Evolutionary conservation across 2,113 vertebrate genomes (phyloP).

Genomic region (Falco punctatus): DNA sequence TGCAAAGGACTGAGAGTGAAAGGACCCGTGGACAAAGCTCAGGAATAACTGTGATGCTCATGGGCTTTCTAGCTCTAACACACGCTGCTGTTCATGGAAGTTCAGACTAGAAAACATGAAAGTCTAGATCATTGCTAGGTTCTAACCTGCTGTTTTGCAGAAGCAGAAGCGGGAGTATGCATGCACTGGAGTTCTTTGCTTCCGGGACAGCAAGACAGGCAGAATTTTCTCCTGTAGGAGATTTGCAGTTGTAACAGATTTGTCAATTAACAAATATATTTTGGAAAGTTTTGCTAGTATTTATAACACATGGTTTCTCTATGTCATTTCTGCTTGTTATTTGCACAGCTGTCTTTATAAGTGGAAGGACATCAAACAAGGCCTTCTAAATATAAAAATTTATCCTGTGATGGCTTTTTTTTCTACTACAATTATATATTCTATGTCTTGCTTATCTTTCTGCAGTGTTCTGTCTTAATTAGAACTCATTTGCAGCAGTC

Average conservation of each 20-base stretch:
- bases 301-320: neutral
- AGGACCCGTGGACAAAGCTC: neutral
- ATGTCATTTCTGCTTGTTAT: neutral
- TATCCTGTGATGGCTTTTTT: neutral
- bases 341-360: neutral
- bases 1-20: neutral
- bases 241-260: neutral
- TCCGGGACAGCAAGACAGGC: neutral
- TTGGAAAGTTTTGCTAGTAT: neutral
- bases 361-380: neutral
- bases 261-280: neutral
- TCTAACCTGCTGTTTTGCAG: neutral
- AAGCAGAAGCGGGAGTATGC: neutral
- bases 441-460: neutral
- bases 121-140: neutral
- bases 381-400: neutral
- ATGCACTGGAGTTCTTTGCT: neutral
- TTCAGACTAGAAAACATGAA: neutral
- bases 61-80: neutral
- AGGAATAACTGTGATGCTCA: neutral
- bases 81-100: neutral
- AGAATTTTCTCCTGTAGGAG: neutral
- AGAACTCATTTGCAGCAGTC: slow-evolving; percentile 6
- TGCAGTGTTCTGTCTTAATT: slow-evolving; percentile 4
- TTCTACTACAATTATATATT: neutral